phyloP scores from a whole-genome alignment of 2,888 invertebrate genomes.

The Papilio protenor region DNA sequence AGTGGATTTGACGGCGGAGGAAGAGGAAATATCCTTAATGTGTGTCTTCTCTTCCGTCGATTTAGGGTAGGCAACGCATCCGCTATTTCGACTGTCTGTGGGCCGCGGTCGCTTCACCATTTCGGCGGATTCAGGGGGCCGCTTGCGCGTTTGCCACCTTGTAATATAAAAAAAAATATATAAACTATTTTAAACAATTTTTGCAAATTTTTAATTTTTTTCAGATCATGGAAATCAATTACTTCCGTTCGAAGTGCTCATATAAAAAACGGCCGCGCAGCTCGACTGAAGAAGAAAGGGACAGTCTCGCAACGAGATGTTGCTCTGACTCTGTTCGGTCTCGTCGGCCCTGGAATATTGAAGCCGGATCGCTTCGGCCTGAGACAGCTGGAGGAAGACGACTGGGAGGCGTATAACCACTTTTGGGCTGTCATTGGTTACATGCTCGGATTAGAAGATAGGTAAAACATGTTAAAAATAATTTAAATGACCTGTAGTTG shows the following conservation, averaged over 20 bases:
- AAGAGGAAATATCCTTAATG: too few relatives aligned
- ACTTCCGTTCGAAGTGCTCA: constrained; percentile 85
- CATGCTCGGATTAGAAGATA: constrained; percentile 89
- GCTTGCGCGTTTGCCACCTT: too few relatives aligned
- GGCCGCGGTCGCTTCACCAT: too few relatives aligned
- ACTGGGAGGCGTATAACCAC: constrained; percentile 88
- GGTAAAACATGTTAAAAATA: constrained; percentile 52
- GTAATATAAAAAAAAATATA: too few relatives aligned
- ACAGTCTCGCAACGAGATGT: constrained; percentile 90
- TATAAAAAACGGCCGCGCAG: constrained; percentile 79
- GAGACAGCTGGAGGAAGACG: constrained; percentile 75
- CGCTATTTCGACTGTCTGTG: too few relatives aligned
- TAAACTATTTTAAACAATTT: too few relatives aligned
- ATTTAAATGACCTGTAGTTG: too few relatives aligned
- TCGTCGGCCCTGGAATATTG: constrained; percentile 87
- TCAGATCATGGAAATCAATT: constrained; percentile 85
- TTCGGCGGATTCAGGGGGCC: too few relatives aligned
- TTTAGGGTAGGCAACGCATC: too few relatives aligned
- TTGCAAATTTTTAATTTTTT: not conserved
- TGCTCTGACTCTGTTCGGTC: constrained; percentile 91
- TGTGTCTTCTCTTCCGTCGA: too few relatives aligned
- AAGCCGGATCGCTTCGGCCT: constrained; percentile 85
- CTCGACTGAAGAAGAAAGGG: constrained; percentile 62
- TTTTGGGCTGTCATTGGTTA: constrained; percentile 91
- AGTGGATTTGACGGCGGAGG: too few relatives aligned